Evolutionary conservation across 92 coral and sea anemone species (phyloP).

Genomic region (Phenganax stokvisi): DNA sequence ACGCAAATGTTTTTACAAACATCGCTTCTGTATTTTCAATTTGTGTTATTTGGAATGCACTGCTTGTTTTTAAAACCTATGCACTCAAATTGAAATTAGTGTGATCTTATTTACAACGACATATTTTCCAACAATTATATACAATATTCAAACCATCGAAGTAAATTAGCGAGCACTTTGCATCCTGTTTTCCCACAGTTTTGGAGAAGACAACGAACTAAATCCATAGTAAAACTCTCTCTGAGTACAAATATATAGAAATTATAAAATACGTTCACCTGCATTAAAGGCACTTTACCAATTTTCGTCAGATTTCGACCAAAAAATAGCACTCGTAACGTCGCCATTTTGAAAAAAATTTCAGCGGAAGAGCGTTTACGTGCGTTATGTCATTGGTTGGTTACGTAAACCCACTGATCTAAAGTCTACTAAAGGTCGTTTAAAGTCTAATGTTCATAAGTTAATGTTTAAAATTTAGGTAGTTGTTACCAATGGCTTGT

Average conservation of each 20-base stretch:
- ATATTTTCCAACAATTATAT: no score
- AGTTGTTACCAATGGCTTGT: no score
- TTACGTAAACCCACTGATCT: not conserved
- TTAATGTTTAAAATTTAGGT: no score
- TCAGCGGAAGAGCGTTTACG: not conserved
- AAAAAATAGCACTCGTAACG: constrained; percentile 16
- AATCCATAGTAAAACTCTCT: not conserved
- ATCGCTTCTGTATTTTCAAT: not conserved
- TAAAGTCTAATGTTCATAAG: no score
- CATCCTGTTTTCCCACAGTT: not conserved
- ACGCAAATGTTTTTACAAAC: not conserved
- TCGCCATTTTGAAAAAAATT: constrained; percentile 38
- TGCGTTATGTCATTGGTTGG: constrained; percentile 7
- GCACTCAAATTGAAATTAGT: no score
- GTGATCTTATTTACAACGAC: no score
- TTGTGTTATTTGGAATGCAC: not conserved
- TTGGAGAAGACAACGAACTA: not conserved
- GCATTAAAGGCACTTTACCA: constrained; percentile 19
- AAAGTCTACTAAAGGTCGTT: not conserved
- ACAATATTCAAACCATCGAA: no score
- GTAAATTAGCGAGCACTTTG: no score
- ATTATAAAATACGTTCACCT: constrained; percentile 1
- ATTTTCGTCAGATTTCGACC: constrained; percentile 25
- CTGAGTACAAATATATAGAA: not conserved
- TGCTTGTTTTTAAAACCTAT: no score